Percentiles rank a stretch among this genome's conserved stretches.
Conservation (phyloP, 2,113 vertebrate species). For the Dromiciops gliroides region DNA sequence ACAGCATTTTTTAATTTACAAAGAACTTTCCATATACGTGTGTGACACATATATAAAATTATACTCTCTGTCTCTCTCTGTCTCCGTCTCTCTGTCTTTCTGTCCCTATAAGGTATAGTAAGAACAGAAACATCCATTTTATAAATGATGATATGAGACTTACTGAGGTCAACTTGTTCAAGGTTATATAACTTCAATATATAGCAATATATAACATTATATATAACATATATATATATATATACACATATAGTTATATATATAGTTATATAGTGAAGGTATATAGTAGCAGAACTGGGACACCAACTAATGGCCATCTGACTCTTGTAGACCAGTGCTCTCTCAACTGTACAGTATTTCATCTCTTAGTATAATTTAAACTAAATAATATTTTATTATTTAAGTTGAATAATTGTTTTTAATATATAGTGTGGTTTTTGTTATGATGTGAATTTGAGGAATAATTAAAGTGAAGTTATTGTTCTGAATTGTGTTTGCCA, state of each 20-base stretch:
- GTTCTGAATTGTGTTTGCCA: neutral
- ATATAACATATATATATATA: too few species aligned
- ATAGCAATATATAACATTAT: too few species aligned
- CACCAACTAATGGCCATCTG: neutral
- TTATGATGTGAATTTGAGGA: neutral
- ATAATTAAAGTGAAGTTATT: neutral
- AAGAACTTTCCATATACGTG: neutral
- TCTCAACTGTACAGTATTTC: neutral
- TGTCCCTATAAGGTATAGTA: too few species aligned
- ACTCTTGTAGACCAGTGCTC: neutral
- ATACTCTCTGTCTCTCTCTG: too few species aligned
- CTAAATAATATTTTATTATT: neutral
- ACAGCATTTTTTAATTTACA: neutral
- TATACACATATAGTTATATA: too few species aligned
- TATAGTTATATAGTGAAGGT: too few species aligned
- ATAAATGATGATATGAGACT: neutral
- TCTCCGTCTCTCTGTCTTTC: too few species aligned
- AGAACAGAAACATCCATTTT: constrained; percentile 10
- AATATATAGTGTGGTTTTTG: neutral
- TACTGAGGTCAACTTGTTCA: neutral
- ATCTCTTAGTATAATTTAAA: neutral
- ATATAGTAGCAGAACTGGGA: neutral
- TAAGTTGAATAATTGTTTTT: neutral
- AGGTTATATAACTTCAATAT: neutral
- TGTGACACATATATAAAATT: neutral